Evolutionary conservation across 53 echinoderm and acorn worm genomes (phyloP), one percentile per base, ranked within the genome.

Genomic region (Echinarachnius parma): DNA sequence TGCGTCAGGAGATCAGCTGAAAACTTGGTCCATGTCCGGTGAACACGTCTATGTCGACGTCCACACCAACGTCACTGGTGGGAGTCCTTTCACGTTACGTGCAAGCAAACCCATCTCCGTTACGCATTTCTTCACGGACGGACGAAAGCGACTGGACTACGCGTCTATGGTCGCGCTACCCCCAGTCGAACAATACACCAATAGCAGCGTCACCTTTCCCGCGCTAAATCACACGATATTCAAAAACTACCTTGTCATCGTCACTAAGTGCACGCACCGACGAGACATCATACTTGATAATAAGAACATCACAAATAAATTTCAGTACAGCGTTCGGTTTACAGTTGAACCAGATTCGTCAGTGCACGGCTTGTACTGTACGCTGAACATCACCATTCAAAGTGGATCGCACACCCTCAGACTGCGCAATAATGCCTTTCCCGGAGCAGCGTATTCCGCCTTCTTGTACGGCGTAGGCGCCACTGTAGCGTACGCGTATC

Each of bases 151-250:
- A 1, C 26, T 62, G 15, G 26, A 25, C 33, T 78, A 84, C 64
- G 78, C 45, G 4, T 71, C 84, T 4, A 45, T 77, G 57, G 55
- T 62, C 4, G 34, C 47, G 8, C 54, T 84, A 21, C 84, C 84
- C 22, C 84, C 84, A 5, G 61, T 69, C 4, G 78, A 84, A 15
- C 84, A 84, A 57, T 72, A 56, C 56, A 84, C 84, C 9, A 62
- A 56, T 7, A 46, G 59, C 5, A 57, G 78, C 1, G 54, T 84
- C 2, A 61, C 37, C 25, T 84, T 84, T 44, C 37, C 64, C 13
- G 74, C 75, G 34, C 57, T 53, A 37, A 57, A 57, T 23, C 15
- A 42, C 23, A 54, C 36, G 18, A 21, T 22, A 21, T 68, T 68
- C 34, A 49, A 34, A 18, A 72, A 72, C 28, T 37, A 28, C 0